Base-by-base conservation (phyloP, 30 jellyfish, hydroid and myxozoan species). In the Sanderia malayensis region DNA sequence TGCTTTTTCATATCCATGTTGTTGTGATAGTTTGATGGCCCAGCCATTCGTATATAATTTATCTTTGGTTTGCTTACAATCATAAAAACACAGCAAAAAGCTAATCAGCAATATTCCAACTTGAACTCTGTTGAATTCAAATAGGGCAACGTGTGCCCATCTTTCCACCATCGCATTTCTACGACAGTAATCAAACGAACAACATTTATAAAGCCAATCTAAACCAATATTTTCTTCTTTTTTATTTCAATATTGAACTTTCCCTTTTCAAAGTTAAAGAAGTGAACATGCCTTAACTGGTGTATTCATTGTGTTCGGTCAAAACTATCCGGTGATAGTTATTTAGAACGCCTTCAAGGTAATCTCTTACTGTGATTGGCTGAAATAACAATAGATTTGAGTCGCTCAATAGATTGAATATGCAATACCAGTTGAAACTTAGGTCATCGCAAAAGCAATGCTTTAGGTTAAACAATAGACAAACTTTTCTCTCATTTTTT, bases 41-140 rank as follows among this genome's bases (percentile, higher is more conserved):
- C 99, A 93, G 84, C 99, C 99, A 86, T 93, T 93, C 11, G 99
- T 93, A 78, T 70, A 93, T 63, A 55, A 80, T 70, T 74, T 84
- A 55, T 74, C 83, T n/a, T 74, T 49, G 4, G 67, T 44, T 67
- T 29, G 81, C 55, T 67, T 59, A 31, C 65, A 74, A 46, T 73
- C 82, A 67, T 21, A 66, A 47, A 6, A 45, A 46, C 68, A 76
- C 15, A 30, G 72, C 32, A 45, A 45, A 57, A 61, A 44, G 20
- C 25, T 15, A 47, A 68, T 23, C 30, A 53, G 29, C 31, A 67
- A 23, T 17, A 46, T 17, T 21, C 30, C 29, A 3, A 71, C 4
- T 23, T 24, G 31, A 26, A 66, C 25, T 44, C 21, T 20, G 9
- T 21, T 41, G 66, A 61, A 19, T 41, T 79, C 34, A 11, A 77